Conservation (phyloP, 2,113 vertebrate species). For the Grus americana region DNA sequence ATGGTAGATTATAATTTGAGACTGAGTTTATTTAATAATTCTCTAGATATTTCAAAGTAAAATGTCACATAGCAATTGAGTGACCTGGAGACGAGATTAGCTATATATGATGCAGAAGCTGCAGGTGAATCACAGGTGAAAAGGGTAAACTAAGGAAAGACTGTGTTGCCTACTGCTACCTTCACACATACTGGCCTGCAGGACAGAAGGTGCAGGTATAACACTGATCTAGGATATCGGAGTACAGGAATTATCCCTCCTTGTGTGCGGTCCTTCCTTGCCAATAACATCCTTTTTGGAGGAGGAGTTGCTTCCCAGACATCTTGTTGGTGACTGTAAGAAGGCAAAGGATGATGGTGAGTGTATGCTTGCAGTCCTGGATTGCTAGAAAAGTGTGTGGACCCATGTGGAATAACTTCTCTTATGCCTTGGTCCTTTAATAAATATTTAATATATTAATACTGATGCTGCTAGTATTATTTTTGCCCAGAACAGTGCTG, state of each 20-base stretch:
- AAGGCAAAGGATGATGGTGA: neutral
- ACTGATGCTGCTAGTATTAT: neutral
- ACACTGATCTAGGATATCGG: neutral
- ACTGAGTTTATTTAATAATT: conserved; percentile 56
- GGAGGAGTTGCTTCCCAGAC: neutral
- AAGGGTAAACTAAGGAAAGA: neutral
- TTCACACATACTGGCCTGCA: neutral
- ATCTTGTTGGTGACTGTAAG: neutral
- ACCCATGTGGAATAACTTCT: neutral
- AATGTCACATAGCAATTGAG: neutral
- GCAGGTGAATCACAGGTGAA: neutral
- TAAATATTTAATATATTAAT: neutral
- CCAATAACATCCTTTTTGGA: neutral
- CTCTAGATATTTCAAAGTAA: conserved; percentile 19
- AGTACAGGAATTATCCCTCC: neutral
- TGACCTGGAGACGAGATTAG: neutral
- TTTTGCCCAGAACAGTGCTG: neutral
- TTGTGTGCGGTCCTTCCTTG: neutral
- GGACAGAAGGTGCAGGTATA: neutral
- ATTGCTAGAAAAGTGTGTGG: neutral
- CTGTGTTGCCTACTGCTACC: neutral
- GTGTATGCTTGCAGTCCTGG: neutral
- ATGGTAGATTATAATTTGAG: conserved; percentile 59
- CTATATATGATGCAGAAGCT: neutral
- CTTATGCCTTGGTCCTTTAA: neutral